Base-by-base conservation (phyloP, 1,140 invertebrate genomes). In the Hycleus cichorii region DNA sequence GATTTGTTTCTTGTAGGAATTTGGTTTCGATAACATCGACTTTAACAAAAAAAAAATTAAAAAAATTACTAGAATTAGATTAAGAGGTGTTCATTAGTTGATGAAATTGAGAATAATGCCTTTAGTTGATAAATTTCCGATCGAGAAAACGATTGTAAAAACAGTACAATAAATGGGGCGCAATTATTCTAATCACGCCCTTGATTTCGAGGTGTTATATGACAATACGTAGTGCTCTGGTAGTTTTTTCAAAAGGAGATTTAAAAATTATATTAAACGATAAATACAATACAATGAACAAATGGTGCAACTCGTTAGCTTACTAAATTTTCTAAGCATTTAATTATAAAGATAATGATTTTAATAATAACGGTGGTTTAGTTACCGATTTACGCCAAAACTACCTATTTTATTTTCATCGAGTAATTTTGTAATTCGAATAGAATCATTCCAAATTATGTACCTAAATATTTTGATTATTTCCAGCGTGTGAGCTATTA, bases 201-300 rank as follows among this genome's bases (percentile, higher is more conserved):
- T 58, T 66, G 63, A 66, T 68, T 64, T 64, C 58, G 56, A 71
- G 65, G 69, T 71, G 68, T 70, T 71, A 71, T 52, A 66, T 68
- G 69, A 72, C 69, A 72, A 71, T 72, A 72, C 68, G 62, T 72
- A 72, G 69, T 69, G 59, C 69, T 18, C 18, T 72, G 61, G 67
- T 71, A 71, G 65, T 65, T 64, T 68, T 65, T 61, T 11, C 38
- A 49, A 47, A 18, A 18, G 32, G 7, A 4, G 32, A 32, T 5
- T 32, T 32, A 32, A 32, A 32, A 32, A 32, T 32, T 32, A 32
- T 7, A 18, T 32, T 5, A 32, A 32, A 32, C 4, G 7, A 32
- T 32, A 32, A 32, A 48, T n/a, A 67, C 69, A 69, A 72, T 74
- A 72, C 70, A 72, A 73, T 72, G 72, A 72, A 72, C 67, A 70